Evolutionary conservation across 2,888 invertebrate genomes (phyloP).

Genomic region (Drosophila flavopinicola): DNA sequence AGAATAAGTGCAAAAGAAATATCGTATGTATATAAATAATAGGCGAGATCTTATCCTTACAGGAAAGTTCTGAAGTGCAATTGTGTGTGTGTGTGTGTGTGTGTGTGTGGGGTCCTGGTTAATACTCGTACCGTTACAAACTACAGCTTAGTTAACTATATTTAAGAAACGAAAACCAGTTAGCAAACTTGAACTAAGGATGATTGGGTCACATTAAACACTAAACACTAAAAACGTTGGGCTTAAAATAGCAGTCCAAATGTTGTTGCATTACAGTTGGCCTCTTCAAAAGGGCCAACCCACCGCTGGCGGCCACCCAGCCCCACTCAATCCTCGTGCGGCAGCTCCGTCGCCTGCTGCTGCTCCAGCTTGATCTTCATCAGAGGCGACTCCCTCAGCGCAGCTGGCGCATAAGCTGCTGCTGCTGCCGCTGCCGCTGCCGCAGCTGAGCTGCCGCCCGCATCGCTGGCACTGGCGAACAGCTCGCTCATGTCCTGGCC

Average conservation of each 20-base stretch:
- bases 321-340: constrained; percentile 81
- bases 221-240: constrained; percentile 81
- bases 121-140: constrained; percentile 60
- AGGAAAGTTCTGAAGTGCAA: constrained; percentile 73
- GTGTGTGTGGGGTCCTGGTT: constrained; percentile 33
- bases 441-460: constrained; percentile 56
- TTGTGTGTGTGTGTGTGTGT: constrained; percentile 24
- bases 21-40: constrained; percentile 50
- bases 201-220: constrained; percentile 36
- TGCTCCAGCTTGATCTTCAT: constrained; percentile 83
- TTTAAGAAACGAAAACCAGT: constrained; percentile 65
- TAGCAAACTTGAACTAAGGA: constrained; percentile 61
- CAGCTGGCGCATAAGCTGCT: constrained; percentile 66
- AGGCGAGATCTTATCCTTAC: constrained; percentile 80
- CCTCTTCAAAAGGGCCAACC: constrained; percentile 57
- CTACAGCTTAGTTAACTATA: constrained; percentile 57
- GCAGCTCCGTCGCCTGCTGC: constrained; percentile 80
- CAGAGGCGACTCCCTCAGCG: constrained; percentile 75
- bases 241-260: constrained; percentile 83
- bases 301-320: constrained; percentile 12
- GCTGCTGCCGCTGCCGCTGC: constrained; percentile 68
- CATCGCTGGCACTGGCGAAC: constrained; percentile 70
- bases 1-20: constrained; percentile 62
- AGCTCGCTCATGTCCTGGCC: constrained; percentile 82
- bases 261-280: constrained; percentile 48